Percentiles rank a stretch among this genome's conserved stretches.
Conservation (phyloP, 2,888 invertebrate species). For the Branchipolynoe longqiensis region DNA sequence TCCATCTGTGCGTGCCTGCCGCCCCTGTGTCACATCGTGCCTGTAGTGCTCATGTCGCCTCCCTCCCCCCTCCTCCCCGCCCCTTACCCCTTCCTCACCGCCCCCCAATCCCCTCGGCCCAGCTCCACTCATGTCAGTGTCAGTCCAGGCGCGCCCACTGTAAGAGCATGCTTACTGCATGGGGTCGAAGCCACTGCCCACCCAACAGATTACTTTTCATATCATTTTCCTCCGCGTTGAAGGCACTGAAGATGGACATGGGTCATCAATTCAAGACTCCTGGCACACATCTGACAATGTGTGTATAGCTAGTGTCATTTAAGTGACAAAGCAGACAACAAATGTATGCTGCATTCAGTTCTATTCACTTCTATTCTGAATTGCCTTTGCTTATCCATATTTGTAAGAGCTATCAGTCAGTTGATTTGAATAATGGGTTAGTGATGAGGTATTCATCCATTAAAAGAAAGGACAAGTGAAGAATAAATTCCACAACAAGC, state of each 20-base stretch:
- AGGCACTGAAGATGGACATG: neutral
- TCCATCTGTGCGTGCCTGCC: slow-evolving; percentile 42
- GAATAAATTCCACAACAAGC: too few species aligned
- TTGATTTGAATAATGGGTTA: too few species aligned
- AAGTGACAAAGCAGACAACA: too few species aligned
- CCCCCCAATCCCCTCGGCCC: neutral
- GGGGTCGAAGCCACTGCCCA: neutral
- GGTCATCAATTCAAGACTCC: neutral
- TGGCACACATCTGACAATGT: too few species aligned
- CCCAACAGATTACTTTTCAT: neutral
- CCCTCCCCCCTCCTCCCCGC: neutral
- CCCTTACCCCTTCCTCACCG: too few species aligned
- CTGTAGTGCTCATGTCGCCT: slow-evolving; percentile 11
- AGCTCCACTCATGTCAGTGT: neutral
- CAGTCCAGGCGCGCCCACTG: neutral
- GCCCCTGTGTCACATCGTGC: slow-evolving; percentile 25
- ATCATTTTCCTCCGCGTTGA: neutral
- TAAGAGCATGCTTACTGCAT: slow-evolving; percentile 31
- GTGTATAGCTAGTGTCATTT: too few species aligned
- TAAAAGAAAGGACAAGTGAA: too few species aligned
- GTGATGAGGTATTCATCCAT: too few species aligned
- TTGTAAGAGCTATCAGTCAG: too few species aligned
- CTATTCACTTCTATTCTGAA: too few species aligned
- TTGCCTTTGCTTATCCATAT: too few species aligned
- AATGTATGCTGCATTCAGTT: too few species aligned